A percentile compares a stretch with the other conserved stretches of the same genome.
phyloP scores from a whole-genome alignment of 2,888 invertebrate genomes.

The Campoplex capitator region DNA sequence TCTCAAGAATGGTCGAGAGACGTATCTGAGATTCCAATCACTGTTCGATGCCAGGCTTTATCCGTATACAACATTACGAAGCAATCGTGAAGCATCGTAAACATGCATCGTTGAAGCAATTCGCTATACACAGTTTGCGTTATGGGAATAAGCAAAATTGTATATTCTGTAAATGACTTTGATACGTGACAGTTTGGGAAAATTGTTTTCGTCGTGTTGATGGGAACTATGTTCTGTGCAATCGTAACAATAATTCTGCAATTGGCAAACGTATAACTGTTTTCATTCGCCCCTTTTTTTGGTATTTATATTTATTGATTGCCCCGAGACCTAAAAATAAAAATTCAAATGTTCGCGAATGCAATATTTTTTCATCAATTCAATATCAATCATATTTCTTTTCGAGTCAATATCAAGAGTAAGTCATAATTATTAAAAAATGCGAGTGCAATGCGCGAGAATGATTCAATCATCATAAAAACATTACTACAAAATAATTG shows the following conservation, averaged over 20 bases:
- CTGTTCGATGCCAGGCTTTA: slow-evolving; percentile 26
- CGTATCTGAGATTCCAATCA: slow-evolving; percentile 44
- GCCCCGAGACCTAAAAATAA: no score
- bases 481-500: slow-evolving; percentile 6
- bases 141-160: neutral
- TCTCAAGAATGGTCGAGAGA: neutral
- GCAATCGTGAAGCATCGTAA: neutral
- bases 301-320: no score
- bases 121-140: neutral
- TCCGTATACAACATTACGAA: neutral
- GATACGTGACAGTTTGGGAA: neutral
- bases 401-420: no score
- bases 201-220: neutral
- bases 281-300: no score
- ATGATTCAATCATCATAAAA: slow-evolving; percentile 27
- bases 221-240: neutral
- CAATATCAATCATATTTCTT: neutral
- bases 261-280: no score
- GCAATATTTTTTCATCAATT: neutral
- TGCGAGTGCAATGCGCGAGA: neutral
- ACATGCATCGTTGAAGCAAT: neutral
- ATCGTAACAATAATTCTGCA: no score
- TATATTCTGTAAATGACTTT: neutral
- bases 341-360: neutral
- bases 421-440: slow-evolving; percentile 24